phyloP scores from a whole-genome alignment of 2,888 invertebrate genomes.

The Philhelius pedissequus region DNA sequence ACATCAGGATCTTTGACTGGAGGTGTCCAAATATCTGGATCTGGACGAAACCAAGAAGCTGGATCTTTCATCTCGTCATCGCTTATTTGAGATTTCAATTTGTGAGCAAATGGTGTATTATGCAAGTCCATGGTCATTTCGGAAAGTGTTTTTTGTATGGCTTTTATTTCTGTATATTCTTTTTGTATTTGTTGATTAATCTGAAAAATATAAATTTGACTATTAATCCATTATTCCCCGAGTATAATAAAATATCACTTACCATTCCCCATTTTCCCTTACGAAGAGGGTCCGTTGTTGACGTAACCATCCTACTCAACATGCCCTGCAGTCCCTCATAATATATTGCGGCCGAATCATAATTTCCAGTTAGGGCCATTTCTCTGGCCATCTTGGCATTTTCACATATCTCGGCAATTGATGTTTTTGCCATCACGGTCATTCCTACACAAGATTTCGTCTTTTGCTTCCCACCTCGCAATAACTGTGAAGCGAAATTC shows the following conservation, averaged over 20 bases:
- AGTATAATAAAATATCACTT: constrained; percentile 72
- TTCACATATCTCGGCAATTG: constrained; percentile 94
- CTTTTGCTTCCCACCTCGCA: constrained; percentile 79
- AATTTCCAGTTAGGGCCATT: constrained; percentile 96
- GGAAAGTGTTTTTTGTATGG: constrained; percentile 79
- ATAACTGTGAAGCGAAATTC: constrained; percentile 73
- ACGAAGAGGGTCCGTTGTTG: constrained; percentile 88
- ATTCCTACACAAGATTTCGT: constrained; percentile 80
- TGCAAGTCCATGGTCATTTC: constrained; percentile 79
- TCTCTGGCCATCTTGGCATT: constrained; percentile 97
- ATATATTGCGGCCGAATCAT: constrained; percentile 95
- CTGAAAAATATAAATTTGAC: constrained; percentile 80
- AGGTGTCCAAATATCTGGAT: constrained; percentile 89
- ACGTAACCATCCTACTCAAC: constrained; percentile 89
- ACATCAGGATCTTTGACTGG: constrained; percentile 87
- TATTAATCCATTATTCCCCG: no score
- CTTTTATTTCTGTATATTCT: constrained; percentile 95
- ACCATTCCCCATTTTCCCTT: constrained; percentile 95
- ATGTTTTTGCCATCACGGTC: constrained; percentile 90
- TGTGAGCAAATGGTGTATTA: constrained; percentile 79
- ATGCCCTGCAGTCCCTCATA: constrained; percentile 96
- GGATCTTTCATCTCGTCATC: constrained; percentile 77
- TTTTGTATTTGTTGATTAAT: constrained; percentile 92
- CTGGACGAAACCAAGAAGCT: constrained; percentile 82
- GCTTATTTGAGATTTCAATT: constrained; percentile 75